Base-by-base conservation (phyloP, 2,113 vertebrate species). In the Heterotis niloticus region DNA sequence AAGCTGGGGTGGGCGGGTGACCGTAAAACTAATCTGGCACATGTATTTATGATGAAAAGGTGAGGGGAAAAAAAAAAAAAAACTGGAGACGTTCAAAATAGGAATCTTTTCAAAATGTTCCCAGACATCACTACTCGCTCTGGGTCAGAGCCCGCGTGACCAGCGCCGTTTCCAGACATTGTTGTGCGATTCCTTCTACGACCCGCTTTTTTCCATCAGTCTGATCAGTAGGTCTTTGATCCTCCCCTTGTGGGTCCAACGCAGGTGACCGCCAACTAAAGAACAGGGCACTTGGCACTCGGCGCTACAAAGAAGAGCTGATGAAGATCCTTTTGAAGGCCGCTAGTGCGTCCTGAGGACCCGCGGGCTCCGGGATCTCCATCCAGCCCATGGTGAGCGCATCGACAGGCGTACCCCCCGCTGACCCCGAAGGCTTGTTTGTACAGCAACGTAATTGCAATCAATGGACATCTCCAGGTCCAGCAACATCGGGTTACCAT, bases 351-450 rank as follows among this genome's bases (percentile, higher is more conserved):
- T 29, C n/a, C 23, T 52, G 4, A 10, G 20, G 34, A 44, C 34
- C 34, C 7, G 34, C 60, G 20, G 20, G 60, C 60, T 62, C 60
- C 14, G 60, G 4, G 14, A 16, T 51, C 78, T 28, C 23, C 84
- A 84, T 87, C 86, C 81, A 23, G 59, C 71, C 83, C 80, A 82
- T 81, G 79, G 85, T 82, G 83, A 82, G 26, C 79, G 60, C 84
- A 88, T 87, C 79, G 84, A 88, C 87, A 86, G 88, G 80, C 85
- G 88, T 84, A 86, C 87, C 88, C 80, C 54, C 24, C 78, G 78
- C 83, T 84, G 83, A 34, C 57, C 73, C 56, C 57, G 88, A 86
- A 76, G 83, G 26, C 82, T 81, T 88, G 86, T 90, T 90, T 90
- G 86, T 87, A 82, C 73, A 83, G 83, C 83, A 87, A 85, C 89